A percentile compares a stretch with the other conserved stretches of the same genome.
These are phyloP conservation scores for Bufo bufo DNA, from an alignment of 2,113 vertebrate species.

Conservation along the genomic window DNA sequence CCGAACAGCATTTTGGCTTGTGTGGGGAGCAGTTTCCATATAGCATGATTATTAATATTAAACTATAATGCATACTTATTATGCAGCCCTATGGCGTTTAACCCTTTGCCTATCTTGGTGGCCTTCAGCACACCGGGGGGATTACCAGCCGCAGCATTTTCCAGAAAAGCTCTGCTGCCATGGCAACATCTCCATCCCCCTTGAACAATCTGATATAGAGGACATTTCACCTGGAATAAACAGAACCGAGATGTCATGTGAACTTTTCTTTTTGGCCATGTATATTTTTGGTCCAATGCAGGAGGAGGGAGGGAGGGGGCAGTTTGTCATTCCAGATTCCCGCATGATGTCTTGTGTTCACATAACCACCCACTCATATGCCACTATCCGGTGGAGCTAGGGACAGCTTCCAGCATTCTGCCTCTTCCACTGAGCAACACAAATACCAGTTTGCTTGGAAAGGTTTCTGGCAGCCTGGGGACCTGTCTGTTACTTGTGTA, in stretches of 20 bases:
- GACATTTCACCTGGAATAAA: slow-evolving; percentile 55
- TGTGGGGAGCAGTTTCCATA: not conserved
- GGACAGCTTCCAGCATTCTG: slow-evolving; percentile 41
- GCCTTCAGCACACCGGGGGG: not conserved
- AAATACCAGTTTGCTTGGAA: slow-evolving; percentile 52
- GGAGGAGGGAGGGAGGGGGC: slow-evolving; percentile 8
- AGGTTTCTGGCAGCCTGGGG: slow-evolving; percentile 48
- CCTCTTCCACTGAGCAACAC: slow-evolving; percentile 41
- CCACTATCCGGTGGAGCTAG: slow-evolving; percentile 38
- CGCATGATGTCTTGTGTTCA: slow-evolving; percentile 22
- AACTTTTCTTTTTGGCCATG: slow-evolving; percentile 53
- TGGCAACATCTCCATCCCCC: slow-evolving; percentile 32
- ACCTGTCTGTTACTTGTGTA: slow-evolving; percentile 27
- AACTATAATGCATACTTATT: not conserved
- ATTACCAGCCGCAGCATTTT: slow-evolving; percentile 21
- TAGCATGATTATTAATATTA: not conserved
- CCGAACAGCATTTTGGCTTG: not conserved
- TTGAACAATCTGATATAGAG: slow-evolving; percentile 39
- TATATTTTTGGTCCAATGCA: slow-evolving; percentile 23
- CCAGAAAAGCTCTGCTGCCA: slow-evolving; percentile 23
- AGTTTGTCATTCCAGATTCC: slow-evolving; percentile 47
- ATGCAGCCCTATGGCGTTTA: slow-evolving; percentile 20
- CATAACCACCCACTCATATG: slow-evolving; percentile 40
- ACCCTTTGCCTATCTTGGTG: not conserved
- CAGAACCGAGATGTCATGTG: slow-evolving; percentile 51